Evolutionary conservation across 2,113 vertebrate genomes (phyloP), one percentile per base, ranked within the genome.

Genomic region (Protomyctophum bolini): DNA sequence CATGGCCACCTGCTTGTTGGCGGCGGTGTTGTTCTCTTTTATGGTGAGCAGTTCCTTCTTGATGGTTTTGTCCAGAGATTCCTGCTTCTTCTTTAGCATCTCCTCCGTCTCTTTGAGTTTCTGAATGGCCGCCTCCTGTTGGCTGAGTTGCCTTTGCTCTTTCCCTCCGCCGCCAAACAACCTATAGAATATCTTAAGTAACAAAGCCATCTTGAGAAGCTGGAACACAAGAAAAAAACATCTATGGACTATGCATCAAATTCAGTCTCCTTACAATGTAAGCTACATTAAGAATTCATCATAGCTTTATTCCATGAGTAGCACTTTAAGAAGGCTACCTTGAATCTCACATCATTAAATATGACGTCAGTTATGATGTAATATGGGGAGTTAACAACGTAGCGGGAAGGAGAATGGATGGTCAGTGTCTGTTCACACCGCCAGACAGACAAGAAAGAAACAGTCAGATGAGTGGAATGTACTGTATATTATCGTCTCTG

Each of bases 41-140:
- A 97, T 97, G 0, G 94, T 95, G 9, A 91, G 80, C 76, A 98
- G 92, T 54, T 99, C 97, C 84, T 96, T 95, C 10, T 95, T 95
- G 75, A 99, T 98, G 73, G 98, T 99, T 83, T 97, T 96, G 88
- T 99, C 97, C 56, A 99, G 81, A 82, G 95, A 97, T 65, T 97
- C 97, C 90, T 98, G 97, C 51, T 98, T 99, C 91, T 99, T 99
- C 58, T 93, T 94, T 72, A 99, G 93, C 97, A 98, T 96, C 70
- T 96, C 96, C 93, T 99, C 97, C 41, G 97, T 98, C 72, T 98
- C 97, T 55, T 96, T 94, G 63, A 98, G 96, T 84, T 95, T 93
- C 91, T 98, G 97, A 85, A 99, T 98, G 76, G 97, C 33, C 33
- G 33, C 97, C 87, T 98, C 96, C 83, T 97, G 97, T 10, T 97